Conservation (phyloP, 92 coral and sea anemone genomes). For the Diadumene lineata region DNA sequence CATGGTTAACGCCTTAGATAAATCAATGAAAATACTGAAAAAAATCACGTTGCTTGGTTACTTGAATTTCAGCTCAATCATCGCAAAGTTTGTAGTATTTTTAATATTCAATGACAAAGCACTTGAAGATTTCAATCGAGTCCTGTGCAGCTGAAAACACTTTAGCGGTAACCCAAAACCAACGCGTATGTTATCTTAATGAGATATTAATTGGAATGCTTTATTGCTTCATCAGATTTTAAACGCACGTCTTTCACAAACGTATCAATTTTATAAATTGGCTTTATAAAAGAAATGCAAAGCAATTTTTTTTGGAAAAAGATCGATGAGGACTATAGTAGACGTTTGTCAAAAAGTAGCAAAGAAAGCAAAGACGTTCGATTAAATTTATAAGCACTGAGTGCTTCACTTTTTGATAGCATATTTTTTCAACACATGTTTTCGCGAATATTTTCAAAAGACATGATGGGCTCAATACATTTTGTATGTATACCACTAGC, state of each 20-base stretch:
- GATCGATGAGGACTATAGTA: no score
- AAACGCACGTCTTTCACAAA: not conserved
- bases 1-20: not conserved
- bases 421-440: no score
- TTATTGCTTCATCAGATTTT: not conserved
- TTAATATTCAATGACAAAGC: conserved; percentile 30
- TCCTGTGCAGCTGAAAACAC: conserved; percentile 35
- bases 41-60: conserved; percentile 18
- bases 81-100: conserved; percentile 5
- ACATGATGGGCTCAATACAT: no score
- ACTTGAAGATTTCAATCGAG: conserved; percentile 39
- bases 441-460: no score
- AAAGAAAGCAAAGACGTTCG: no score
- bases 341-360: no score
- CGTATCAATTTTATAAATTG: not conserved
- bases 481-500: no score
- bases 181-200: conserved; percentile 25
- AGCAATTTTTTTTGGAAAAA: no score
- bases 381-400: no score
- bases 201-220: conserved; percentile 38
- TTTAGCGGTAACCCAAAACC: conserved; percentile 41
- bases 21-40: not conserved
- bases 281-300: not conserved
- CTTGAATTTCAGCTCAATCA: conserved; percentile 4
- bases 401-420: no score